Base-by-base conservation (phyloP, 1,140 invertebrate genomes). In the Chironomus tepperi region DNA sequence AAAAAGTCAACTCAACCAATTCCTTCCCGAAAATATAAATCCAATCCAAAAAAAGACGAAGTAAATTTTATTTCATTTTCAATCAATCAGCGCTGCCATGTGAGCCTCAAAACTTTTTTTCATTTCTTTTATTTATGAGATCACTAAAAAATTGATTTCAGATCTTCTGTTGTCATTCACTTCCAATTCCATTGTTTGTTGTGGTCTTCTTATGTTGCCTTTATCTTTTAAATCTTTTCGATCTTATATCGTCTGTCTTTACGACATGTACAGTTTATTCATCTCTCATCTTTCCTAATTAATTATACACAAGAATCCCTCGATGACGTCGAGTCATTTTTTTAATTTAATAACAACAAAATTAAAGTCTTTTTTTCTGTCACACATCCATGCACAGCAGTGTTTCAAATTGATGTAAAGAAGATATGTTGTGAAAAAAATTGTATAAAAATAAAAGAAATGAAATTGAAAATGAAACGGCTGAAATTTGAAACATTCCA, bases 31-130 rank as follows among this genome's bases (percentile, higher is more conserved):
- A 34, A 34, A 34, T 2, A 34, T 2, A 34, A 34, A 34, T 34
- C 24, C 24, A 34, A 34, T 34, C n/a, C n/a, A n/a, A n/a, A n/a
- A n/a, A n/a, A n/a, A n/a, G n/a, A n/a, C n/a, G 3, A 57, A 57
- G n/a, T 57, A 57, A 57, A n/a, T 57, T 57, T 57, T 57, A 57
- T 57, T 57, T 57, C 47, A 57, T n/a, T 57, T 57, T n/a, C 47
- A 57, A 57, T 57, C 47, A 57, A 57, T 57, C 47, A 57, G 12
- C 47, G 12, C 12, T 34, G 24, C 24, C 24, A 57, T 57, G 47
- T 57, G 47, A 15, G 47, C 47, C n/a, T 57, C 47, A 57, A 57
- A 12, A 2, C 5, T 34, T 34, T 34, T 34, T 34, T 34, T 34
- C 24, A 34, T 34, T 34, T 5, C 9, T 57, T 57, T 57, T 57